Conservation (phyloP, 2,888 invertebrate genomes). For the Physocephala rufipes region DNA sequence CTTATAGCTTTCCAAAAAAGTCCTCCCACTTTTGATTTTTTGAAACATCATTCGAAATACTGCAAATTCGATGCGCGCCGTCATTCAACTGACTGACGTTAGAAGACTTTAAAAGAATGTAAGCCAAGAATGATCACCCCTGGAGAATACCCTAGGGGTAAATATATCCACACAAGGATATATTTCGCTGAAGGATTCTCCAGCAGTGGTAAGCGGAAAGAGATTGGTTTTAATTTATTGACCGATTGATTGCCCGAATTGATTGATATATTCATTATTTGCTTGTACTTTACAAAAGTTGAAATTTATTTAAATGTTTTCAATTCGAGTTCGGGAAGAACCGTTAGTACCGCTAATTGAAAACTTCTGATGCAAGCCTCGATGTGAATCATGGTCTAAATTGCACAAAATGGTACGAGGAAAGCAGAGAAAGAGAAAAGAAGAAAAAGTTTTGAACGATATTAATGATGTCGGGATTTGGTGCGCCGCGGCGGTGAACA, state of each 20-base stretch:
- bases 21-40: too few relatives aligned
- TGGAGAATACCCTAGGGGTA: too few relatives aligned
- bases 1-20: too few relatives aligned
- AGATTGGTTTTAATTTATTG: background rate
- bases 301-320: background rate
- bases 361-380: conserved; percentile 10
- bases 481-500: background rate
- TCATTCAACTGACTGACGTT: too few relatives aligned
- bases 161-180: too few relatives aligned
- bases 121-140: too few relatives aligned
- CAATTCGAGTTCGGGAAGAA: too few relatives aligned
- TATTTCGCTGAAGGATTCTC: background rate
- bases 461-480: too few relatives aligned
- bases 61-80: too few relatives aligned
- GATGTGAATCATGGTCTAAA: conserved; percentile 19
- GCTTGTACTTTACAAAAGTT: background rate
- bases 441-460: background rate
- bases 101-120: too few relatives aligned
- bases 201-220: background rate
- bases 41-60: too few relatives aligned
- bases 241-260: background rate
- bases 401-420: too few relatives aligned
- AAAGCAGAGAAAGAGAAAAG: background rate
- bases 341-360: conserved; percentile 18
- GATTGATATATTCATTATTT: background rate